Evolutionary conservation across 1,140 invertebrate genomes (phyloP).

Genomic region (Dendroctonus ponderosae): DNA sequence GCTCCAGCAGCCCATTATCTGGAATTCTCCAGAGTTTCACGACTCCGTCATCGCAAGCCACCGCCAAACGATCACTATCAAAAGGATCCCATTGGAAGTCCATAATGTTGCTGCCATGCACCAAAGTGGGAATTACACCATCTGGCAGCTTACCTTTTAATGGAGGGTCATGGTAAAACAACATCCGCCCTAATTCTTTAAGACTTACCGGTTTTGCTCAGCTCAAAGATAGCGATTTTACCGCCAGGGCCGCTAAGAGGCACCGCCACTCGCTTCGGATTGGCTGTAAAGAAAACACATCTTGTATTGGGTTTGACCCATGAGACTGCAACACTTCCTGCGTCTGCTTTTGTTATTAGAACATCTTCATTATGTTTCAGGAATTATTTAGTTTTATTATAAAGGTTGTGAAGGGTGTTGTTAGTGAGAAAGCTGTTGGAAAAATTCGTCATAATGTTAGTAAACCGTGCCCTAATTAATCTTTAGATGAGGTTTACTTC

Average conservation of each 20-base stretch:
- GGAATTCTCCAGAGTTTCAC: conserved; percentile 79
- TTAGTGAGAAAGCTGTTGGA: neutral
- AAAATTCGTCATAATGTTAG: no score
- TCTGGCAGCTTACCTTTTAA: conserved; percentile 65
- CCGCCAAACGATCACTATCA: conserved; percentile 72
- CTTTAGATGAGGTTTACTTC: no score
- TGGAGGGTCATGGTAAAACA: no score
- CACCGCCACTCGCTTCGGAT: conserved; percentile 80
- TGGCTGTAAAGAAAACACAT: conserved; percentile 68
- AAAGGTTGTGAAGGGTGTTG: neutral
- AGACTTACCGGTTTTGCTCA: conserved; percentile 63
- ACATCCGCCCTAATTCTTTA: neutral
- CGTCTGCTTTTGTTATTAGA: no score
- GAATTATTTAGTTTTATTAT: no score
- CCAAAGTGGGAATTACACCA: conserved; percentile 78
- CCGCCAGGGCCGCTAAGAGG: conserved; percentile 86
- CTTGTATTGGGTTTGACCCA: no score
- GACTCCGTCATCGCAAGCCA: conserved; percentile 88
- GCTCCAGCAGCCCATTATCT: conserved; percentile 54
- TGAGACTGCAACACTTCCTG: no score
- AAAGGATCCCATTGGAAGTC: conserved; percentile 96
- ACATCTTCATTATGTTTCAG: no score
- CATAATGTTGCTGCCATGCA: conserved; percentile 84
- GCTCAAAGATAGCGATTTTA: conserved; percentile 83
- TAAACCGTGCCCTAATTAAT: no score